A percentile compares a stretch with the other conserved stretches of the same genome.
These are phyloP conservation scores for Drosophila lutescens DNA, from an alignment of 2,888 invertebrate species.

Conservation along the genomic window DNA sequence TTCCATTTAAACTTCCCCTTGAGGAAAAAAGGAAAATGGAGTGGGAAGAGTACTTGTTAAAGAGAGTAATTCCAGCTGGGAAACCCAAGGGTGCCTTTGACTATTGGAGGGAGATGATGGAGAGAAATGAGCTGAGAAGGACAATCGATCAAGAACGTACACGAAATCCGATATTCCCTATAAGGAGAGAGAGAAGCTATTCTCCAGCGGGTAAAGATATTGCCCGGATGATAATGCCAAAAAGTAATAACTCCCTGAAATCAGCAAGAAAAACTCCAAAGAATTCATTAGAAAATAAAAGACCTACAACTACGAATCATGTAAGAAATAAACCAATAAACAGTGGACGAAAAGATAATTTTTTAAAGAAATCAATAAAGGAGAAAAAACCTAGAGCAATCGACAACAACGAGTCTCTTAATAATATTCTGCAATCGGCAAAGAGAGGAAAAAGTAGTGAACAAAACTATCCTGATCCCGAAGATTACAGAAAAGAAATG, in stretches of 20 bases:
- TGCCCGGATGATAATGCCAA: background rate
- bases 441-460: background rate
- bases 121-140: background rate
- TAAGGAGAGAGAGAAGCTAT: background rate
- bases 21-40: background rate
- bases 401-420: background rate
- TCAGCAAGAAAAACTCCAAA: background rate
- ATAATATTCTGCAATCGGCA: background rate
- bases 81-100: background rate
- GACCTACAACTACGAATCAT: background rate
- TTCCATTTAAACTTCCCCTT: background rate
- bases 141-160: background rate
- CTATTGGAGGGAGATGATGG: constrained; percentile 1
- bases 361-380: too few relatives aligned
- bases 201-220: background rate
- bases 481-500: background rate
- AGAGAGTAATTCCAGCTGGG: background rate
- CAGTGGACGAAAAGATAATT: too few relatives aligned
- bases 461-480: background rate
- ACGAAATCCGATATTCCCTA: too few relatives aligned
- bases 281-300: too few relatives aligned
- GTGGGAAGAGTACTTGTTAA: background rate
- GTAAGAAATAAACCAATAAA: background rate
- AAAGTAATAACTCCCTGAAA: background rate
- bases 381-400: too few relatives aligned